Conservation (phyloP, 1,140 invertebrate genomes). For the Caenorhabditis brenneri region DNA sequence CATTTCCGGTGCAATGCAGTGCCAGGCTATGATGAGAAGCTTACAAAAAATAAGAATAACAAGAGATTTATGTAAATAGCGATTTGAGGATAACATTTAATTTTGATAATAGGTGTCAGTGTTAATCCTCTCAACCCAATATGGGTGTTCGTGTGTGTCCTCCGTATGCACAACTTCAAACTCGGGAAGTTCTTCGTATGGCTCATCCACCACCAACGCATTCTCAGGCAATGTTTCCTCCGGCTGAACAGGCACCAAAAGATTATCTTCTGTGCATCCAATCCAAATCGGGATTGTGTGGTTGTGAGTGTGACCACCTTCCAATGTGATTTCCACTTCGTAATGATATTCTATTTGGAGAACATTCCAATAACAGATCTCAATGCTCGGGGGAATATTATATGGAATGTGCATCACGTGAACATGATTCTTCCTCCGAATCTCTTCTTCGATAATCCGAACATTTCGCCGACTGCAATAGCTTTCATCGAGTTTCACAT, state of each 20-base stretch:
- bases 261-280: constrained; percentile 55
- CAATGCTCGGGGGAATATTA: constrained; percentile 52
- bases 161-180: constrained; percentile 53
- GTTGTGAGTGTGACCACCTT: constrained; percentile 52
- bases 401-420: constrained; percentile 45
- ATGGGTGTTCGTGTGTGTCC: constrained; percentile 41
- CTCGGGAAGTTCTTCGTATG: constrained; percentile 45
- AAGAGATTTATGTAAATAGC: neutral
- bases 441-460: constrained; percentile 7
- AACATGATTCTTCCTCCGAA: constrained; percentile 37
- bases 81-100: neutral
- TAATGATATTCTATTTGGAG: constrained; percentile 45
- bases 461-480: constrained; percentile 53
- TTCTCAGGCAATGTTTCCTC: neutral
- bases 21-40: neutral
- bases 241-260: constrained; percentile 1
- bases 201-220: neutral
- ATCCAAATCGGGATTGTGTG: constrained; percentile 57
- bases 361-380: constrained; percentile 58
- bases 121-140: constrained; percentile 49
- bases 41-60: neutral
- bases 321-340: constrained; percentile 46
- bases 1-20: neutral
- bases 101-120: constrained; percentile 48
- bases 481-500: constrained; percentile 45